Conservation (phyloP, 2,888 invertebrate genomes). For the Heteropelma amictum region DNA sequence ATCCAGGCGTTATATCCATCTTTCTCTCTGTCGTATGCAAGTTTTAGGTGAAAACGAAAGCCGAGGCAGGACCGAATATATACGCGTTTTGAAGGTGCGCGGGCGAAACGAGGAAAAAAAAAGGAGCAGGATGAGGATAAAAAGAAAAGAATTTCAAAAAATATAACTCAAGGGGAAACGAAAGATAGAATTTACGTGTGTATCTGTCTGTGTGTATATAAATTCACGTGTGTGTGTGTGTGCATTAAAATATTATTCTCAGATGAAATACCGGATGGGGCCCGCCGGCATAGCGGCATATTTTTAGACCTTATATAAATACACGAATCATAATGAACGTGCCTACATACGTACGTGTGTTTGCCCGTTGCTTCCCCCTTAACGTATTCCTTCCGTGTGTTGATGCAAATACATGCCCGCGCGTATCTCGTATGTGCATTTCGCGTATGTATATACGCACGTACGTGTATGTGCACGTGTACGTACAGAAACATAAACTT, state of each 20-base stretch:
- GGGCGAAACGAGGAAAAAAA: constrained; percentile 27
- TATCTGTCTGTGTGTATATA: constrained; percentile 56
- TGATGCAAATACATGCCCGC: constrained; percentile 6
- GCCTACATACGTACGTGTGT: constrained; percentile 64
- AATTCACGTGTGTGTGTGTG: constrained; percentile 67
- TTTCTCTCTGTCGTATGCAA: constrained; percentile 8
- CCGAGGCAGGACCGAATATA: constrained; percentile 20
- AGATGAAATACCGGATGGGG: constrained; percentile 78
- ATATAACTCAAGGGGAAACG: constrained; percentile 44
- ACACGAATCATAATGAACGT: constrained; percentile 78
- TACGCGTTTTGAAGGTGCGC: constrained; percentile 42
- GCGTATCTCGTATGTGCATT: not conserved
- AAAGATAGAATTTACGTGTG: constrained; percentile 56
- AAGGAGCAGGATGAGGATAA: constrained; percentile 21
- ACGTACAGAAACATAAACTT: too few species aligned
- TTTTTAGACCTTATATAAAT: constrained; percentile 79
- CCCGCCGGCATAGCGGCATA: constrained; percentile 75
- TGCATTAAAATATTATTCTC: constrained; percentile 78
- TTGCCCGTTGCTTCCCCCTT: constrained; percentile 57
- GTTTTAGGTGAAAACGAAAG: constrained; percentile 1
- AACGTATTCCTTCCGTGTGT: constrained; percentile 61
- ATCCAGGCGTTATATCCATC: not conserved
- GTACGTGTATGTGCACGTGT: not conserved
- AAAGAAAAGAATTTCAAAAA: constrained; percentile 17
- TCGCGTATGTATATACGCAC: not conserved